A percentile compares a stretch with the other conserved stretches of the same genome.
Evolutionary conservation across 2,797 vertebrate genomes (phyloP).

Genomic region (Arremon aurantiirostris): DNA sequence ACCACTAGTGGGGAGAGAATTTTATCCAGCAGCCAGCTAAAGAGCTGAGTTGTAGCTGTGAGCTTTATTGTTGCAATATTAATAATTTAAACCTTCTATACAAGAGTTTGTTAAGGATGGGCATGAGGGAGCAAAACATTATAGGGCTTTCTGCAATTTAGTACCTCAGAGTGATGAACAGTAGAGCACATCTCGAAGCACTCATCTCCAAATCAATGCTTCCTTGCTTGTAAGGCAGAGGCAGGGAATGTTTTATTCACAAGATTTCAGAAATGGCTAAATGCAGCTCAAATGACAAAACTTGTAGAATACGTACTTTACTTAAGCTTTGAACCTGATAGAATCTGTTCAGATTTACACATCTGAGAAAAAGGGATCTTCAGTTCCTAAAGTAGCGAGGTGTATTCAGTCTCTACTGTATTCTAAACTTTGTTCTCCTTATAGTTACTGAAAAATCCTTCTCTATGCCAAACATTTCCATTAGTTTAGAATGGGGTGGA

Average conservation of each 20-base stretch:
- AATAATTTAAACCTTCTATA: not conserved
- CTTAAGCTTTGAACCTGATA: not conserved
- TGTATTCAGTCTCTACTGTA: not conserved
- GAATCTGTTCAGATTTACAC: not conserved
- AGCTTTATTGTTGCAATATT: not conserved
- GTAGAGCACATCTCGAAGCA: not conserved
- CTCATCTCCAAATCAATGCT: not conserved
- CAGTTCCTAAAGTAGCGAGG: not conserved
- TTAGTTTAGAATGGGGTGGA: not conserved
- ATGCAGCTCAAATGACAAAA: not conserved
- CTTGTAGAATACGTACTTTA: not conserved
- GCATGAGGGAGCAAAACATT: not conserved
- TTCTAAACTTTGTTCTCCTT: not conserved
- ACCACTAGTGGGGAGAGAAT: not conserved
- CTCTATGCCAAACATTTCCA: not conserved
- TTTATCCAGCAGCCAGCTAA: not conserved
- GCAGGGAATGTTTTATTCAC: not conserved
- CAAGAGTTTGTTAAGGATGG: not conserved
- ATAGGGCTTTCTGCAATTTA: not conserved
- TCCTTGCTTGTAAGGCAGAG: not conserved
- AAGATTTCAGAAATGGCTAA: not conserved
- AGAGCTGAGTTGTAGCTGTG: not conserved
- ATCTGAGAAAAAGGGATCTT: not conserved
- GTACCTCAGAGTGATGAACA: not conserved
- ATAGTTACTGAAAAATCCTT: not conserved